Evolutionary conservation across 2,113 vertebrate species (phyloP).

Genomic region (Zapus hudsonius): DNA sequence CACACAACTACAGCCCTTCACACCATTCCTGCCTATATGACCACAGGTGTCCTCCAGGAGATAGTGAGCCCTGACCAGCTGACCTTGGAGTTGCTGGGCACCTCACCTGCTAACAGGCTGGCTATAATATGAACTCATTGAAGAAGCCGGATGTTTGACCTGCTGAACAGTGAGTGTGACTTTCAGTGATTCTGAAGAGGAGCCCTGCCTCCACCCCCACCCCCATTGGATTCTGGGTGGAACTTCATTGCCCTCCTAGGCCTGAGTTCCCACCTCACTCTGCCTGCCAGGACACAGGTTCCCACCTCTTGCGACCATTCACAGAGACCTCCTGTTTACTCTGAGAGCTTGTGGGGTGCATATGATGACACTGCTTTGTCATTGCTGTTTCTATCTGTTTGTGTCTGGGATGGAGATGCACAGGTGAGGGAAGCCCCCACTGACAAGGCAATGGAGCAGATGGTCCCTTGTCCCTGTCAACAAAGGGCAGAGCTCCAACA

Average conservation of each 20-base stretch:
- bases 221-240: not conserved
- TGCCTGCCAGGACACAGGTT: not conserved
- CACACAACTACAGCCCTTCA: fast-evolving
- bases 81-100: not conserved
- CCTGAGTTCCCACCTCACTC: not conserved
- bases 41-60: no score
- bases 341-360: not conserved
- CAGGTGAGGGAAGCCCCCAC: not conserved
- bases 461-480: not conserved
- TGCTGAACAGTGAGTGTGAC: not conserved
- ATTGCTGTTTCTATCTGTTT: not conserved
- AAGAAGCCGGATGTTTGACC: not conserved
- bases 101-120: not conserved
- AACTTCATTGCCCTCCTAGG: not conserved
- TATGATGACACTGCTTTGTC: not conserved
- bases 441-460: not conserved
- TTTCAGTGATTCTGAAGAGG: not conserved
- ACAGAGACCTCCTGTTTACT: not conserved
- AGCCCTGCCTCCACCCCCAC: not conserved
- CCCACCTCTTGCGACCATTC: not conserved
- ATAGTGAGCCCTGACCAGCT: not conserved
- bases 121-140: not conserved
- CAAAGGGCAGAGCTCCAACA: not conserved
- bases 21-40: not conserved
- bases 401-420: no score